A percentile compares a stretch with the other conserved stretches of the same genome.
Conservation (phyloP, 2,797 vertebrate species). For the Coregonus ussuriensis region DNA sequence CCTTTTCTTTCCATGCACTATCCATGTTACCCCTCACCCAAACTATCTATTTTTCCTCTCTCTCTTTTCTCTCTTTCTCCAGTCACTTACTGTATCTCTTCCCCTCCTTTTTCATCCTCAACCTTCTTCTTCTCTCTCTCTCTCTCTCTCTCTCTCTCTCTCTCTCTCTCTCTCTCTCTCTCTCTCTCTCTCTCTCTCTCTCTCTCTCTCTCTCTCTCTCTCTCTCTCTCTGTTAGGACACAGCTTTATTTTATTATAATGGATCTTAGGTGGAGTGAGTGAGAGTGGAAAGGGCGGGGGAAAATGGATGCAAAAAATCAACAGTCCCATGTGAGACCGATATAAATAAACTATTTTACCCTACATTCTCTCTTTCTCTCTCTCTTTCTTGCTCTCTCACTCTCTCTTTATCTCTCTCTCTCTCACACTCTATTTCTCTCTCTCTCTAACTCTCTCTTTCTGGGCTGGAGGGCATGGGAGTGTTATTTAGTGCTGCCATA, state of each 20-base stretch:
- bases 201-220: background rate
- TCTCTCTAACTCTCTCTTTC: slow-evolving; percentile 11
- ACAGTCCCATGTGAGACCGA: slow-evolving; percentile 79
- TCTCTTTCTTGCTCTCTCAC: slow-evolving; percentile 2
- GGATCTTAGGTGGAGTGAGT: slow-evolving; percentile 33
- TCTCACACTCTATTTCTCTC: slow-evolving; percentile 21
- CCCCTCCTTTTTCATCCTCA: background rate
- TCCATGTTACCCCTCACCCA: no score
- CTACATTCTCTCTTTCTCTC: slow-evolving; percentile 66
- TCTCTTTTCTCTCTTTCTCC: background rate
- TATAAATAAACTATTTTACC: slow-evolving; percentile 76
- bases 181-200: slow-evolving; percentile 7
- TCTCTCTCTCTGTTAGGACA: background rate
- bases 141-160: background rate
- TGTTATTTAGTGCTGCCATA: slow-evolving; percentile 62
- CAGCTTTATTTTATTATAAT: slow-evolving; percentile 29
- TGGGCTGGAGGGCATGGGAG: slow-evolving; percentile 54
- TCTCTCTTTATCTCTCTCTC: slow-evolving; percentile 7
- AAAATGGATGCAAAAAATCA: slow-evolving; percentile 73
- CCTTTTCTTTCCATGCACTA: no score
- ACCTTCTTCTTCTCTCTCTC: slow-evolving; percentile 6
- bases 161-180: background rate
- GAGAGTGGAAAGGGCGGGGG: slow-evolving; percentile 28
- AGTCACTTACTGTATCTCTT: slow-evolving; percentile 3
- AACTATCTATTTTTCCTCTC: background rate